These are phyloP conservation scores for Spheniscus mendiculus DNA, from an alignment of 2,113 vertebrate species.

Conservation along the genomic window DNA sequence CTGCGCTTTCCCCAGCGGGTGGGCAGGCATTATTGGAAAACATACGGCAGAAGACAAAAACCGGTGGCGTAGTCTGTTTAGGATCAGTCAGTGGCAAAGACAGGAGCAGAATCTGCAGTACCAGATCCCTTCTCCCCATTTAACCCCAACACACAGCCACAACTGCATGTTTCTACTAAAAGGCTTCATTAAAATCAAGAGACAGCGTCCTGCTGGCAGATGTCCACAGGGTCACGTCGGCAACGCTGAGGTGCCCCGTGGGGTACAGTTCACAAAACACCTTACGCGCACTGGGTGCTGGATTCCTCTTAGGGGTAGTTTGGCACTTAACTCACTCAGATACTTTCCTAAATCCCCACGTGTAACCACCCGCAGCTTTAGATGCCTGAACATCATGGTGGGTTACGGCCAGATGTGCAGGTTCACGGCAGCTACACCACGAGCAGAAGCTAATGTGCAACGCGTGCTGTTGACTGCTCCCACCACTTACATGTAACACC, in stretches of 20 bases:
- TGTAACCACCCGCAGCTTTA: accelerated
- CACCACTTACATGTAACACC: neutral
- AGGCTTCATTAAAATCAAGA: neutral
- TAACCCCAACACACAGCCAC: accelerated
- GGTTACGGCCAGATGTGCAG: neutral
- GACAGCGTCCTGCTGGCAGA: neutral
- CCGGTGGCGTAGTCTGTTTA: neutral
- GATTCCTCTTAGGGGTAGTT: neutral
- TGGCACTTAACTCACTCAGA: neutral
- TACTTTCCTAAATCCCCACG: neutral
- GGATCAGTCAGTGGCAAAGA: neutral
- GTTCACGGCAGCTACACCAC: accelerated
- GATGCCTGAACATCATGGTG: accelerated
- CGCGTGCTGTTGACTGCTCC: accelerated
- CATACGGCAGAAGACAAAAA: constrained; percentile 28
- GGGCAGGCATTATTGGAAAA: constrained; percentile 20
- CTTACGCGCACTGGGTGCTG: accelerated
- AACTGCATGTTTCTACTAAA: neutral
- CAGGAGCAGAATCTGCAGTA: neutral
- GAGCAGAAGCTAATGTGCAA: neutral
- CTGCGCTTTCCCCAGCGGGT: neutral
- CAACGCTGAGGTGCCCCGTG: accelerated
- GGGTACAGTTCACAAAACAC: neutral
- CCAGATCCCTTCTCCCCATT: neutral
- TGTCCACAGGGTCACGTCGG: accelerated